Evolutionary conservation across 2,888 invertebrate genomes (phyloP).

Genomic region (Agriopis marginaria): DNA sequence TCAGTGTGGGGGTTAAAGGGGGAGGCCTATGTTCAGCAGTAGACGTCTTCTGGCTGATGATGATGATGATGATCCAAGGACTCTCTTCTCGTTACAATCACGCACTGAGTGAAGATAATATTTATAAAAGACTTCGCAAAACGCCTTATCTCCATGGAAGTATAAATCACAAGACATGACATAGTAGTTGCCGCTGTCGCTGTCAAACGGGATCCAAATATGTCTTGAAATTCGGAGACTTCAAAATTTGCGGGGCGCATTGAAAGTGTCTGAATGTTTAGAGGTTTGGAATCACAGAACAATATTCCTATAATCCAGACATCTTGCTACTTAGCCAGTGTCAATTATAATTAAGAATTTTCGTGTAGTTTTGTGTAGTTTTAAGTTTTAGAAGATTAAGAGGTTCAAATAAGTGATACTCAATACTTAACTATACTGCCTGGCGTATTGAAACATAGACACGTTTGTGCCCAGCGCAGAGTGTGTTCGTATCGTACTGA

Average conservation of each 20-base stretch:
- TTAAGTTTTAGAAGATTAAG: no score
- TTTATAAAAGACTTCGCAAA: background rate
- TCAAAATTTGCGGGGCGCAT: background rate
- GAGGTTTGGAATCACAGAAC: background rate
- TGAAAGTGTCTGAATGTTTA: background rate
- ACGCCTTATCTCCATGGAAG: background rate
- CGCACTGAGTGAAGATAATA: background rate
- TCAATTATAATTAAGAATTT: no score
- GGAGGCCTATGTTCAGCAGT: no score
- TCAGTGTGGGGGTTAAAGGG: no score
- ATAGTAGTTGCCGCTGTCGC: background rate
- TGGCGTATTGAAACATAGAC: background rate
- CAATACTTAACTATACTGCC: no score
- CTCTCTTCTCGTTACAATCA: background rate
- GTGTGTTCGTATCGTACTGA: background rate
- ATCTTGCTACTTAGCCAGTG: no score
- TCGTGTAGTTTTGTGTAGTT: no score
- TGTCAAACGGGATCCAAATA: background rate
- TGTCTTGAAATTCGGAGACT: background rate
- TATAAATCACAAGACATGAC: background rate
- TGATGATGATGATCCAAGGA: no score
- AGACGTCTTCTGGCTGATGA: no score
- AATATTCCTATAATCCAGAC: background rate
- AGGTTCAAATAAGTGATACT: no score
- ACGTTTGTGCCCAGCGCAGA: background rate